A percentile compares a stretch with the other conserved stretches of the same genome.
These are phyloP conservation scores for Ellobium chinense DNA, from an alignment of 2,888 invertebrate species.

Conservation along the genomic window DNA sequence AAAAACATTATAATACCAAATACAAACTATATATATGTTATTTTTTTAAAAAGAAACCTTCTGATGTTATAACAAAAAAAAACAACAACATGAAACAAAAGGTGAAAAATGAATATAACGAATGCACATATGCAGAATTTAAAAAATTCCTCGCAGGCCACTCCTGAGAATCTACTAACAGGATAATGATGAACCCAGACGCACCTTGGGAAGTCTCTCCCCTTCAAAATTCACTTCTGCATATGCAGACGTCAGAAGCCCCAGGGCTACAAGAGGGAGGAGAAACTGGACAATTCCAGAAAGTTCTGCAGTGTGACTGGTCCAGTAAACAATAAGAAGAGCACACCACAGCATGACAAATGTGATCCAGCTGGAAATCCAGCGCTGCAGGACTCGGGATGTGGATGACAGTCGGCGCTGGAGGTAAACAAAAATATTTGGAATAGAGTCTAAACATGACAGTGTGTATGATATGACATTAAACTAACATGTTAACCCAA, in stretches of 20 bases:
- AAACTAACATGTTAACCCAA: not conserved
- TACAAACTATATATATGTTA: no score
- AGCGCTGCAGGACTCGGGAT: conserved; percentile 78
- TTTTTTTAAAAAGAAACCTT: no score
- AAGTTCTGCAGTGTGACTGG: conserved; percentile 73
- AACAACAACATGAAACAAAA: no score
- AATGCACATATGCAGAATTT: no score
- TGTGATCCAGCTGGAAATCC: conserved; percentile 78
- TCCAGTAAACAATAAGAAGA: conserved; percentile 76
- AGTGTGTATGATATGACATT: not conserved
- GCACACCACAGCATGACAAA: conserved; percentile 76
- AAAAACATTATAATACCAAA: no score
- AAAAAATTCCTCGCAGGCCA: no score
- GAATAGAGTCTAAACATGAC: no score
- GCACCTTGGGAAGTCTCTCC: conserved; percentile 77
- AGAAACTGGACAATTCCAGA: conserved; percentile 77
- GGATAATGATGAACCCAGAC: no score
- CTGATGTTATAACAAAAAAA: no score
- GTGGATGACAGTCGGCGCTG: conserved; percentile 77
- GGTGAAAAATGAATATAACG: no score
- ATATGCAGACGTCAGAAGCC: conserved; percentile 78
- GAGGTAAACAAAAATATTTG: no score
- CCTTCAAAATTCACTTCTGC: conserved; percentile 80
- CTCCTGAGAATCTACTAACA: no score
- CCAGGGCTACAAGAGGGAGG: conserved; percentile 77